phyloP scores from a whole-genome alignment of 2,797 vertebrate genomes.

The Gallinago solitaria region DNA sequence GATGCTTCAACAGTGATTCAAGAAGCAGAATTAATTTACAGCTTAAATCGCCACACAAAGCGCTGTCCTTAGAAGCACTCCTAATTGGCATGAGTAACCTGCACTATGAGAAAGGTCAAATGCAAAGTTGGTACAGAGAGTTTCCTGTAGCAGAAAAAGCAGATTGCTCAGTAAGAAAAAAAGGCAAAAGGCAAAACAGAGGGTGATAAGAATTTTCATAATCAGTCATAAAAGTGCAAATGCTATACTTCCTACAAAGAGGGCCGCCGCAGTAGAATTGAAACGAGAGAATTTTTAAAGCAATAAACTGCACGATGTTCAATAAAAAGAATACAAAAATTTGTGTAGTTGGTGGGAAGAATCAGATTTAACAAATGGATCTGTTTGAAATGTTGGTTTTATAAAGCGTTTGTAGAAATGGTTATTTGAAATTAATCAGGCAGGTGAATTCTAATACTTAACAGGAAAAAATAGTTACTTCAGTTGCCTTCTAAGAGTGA shows the following conservation, averaged over 20 bases:
- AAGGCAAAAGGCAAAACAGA: background rate
- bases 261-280: background rate
- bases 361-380: background rate
- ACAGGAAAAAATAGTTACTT: background rate
- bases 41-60: background rate
- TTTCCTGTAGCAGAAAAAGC: background rate
- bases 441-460: background rate
- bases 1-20: background rate
- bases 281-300: background rate
- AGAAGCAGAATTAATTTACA: constrained; percentile 3
- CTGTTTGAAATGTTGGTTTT: background rate
- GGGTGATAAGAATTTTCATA: background rate
- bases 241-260: background rate
- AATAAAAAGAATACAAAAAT: background rate
- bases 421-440: background rate
- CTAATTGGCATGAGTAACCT: background rate
- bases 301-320: background rate
- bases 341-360: background rate
- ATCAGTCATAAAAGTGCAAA: background rate
- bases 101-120: background rate
- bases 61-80: background rate
- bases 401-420: background rate
- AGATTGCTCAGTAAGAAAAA: background rate
- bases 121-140: background rate
- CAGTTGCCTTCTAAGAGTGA: background rate